Evolutionary conservation across 1,140 invertebrate species (phyloP).

Genomic region (Pinna nobilis): DNA sequence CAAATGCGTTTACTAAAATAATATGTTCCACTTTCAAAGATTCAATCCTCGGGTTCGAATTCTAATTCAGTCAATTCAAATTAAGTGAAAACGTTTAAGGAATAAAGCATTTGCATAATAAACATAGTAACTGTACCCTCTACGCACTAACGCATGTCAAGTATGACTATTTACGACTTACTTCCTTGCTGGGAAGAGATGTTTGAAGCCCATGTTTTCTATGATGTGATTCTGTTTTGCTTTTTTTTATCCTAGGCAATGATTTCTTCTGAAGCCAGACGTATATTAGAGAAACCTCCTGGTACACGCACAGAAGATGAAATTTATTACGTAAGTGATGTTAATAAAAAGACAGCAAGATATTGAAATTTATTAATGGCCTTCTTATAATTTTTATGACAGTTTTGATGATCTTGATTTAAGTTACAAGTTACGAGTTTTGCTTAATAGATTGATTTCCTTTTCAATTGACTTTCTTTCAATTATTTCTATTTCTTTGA

Average conservation of each 20-base stretch:
- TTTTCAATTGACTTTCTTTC: not conserved
- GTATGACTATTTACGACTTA: not conserved
- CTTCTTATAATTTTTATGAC: too few species aligned
- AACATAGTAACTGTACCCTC: not conserved
- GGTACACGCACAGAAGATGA: slow-evolving; percentile 51
- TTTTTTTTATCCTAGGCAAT: slow-evolving; percentile 34
- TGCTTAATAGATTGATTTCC: not conserved
- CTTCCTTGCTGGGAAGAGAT: not conserved
- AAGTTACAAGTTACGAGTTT: not conserved
- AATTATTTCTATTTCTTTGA: not conserved
- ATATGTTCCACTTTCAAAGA: too few species aligned
- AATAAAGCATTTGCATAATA: not conserved
- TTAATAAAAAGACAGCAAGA: not conserved
- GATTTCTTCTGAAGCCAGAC: slow-evolving; percentile 46
- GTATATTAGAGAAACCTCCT: slow-evolving; percentile 45
- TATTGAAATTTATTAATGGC: too few species aligned
- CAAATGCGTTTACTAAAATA: too few species aligned
- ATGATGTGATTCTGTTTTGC: not conserved
- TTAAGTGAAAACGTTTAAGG: not conserved
- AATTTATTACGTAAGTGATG: slow-evolving; percentile 48
- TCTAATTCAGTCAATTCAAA: not conserved
- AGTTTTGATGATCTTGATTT: not conserved
- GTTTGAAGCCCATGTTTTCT: not conserved
- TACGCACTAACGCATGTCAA: not conserved
- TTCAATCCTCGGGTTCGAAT: too few species aligned